Percentiles rank a stretch among this genome's conserved stretches.
These are phyloP conservation scores for Parasteatoda lunata DNA, from an alignment of 2,888 invertebrate species.

Conservation along the genomic window DNA sequence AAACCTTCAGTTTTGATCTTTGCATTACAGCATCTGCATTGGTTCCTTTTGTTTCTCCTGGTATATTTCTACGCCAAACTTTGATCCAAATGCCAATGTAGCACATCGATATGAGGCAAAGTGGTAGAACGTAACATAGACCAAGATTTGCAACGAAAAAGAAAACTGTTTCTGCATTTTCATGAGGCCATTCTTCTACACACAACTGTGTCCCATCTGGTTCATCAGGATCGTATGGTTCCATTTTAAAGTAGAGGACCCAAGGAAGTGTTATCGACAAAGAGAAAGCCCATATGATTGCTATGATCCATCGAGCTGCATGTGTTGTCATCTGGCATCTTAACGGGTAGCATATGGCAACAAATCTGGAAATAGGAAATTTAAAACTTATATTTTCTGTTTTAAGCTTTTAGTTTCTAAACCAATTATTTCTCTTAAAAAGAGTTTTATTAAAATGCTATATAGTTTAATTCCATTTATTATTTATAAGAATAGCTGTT, in stretches of 20 bases:
- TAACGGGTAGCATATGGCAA: constrained; percentile 77
- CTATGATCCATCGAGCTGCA: constrained; percentile 74
- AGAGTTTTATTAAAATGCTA: too few relatives aligned
- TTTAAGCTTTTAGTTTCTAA: background rate
- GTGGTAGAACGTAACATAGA: constrained; percentile 71
- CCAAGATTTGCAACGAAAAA: constrained; percentile 70
- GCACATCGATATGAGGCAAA: constrained; percentile 71
- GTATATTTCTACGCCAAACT: constrained; percentile 75
- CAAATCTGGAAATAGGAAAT: constrained; percentile 70
- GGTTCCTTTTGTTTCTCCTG: constrained; percentile 74
- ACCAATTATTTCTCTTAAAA: too few relatives aligned
- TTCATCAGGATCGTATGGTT: constrained; percentile 72
- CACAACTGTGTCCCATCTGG: constrained; percentile 70
- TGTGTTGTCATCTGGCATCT: constrained; percentile 75
- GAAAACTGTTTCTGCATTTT: constrained; percentile 66
- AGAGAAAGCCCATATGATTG: constrained; percentile 76
- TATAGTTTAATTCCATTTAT: too few relatives aligned
- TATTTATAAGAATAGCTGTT: too few relatives aligned
- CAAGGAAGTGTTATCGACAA: constrained; percentile 76
- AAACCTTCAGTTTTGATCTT: constrained; percentile 70
- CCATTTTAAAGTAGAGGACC: constrained; percentile 76
- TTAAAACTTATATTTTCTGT: background rate
- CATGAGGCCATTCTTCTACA: constrained; percentile 70
- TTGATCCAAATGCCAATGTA: constrained; percentile 72
- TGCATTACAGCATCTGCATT: constrained; percentile 69